A percentile compares a stretch with the other conserved stretches of the same genome.
phyloP scores from a whole-genome alignment of 2,797 vertebrate species.

The Momotus momota region DNA sequence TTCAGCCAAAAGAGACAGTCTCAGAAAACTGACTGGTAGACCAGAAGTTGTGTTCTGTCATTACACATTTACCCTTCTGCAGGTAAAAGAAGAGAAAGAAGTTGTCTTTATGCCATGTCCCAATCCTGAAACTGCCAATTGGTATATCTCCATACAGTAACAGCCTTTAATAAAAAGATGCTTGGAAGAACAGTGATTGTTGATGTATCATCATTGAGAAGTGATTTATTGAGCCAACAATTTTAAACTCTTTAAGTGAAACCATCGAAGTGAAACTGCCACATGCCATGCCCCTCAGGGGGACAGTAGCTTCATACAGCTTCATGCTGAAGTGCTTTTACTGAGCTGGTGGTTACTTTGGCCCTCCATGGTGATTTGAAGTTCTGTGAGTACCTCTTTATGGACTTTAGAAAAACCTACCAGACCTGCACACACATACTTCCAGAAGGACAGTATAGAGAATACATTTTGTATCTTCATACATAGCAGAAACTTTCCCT shows the following conservation, averaged over 20 bases:
- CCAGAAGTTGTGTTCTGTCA: not conserved
- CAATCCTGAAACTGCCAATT: not conserved
- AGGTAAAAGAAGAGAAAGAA: not conserved
- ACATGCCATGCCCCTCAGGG: not conserved
- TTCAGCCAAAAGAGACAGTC: not conserved
- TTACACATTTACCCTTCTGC: not conserved
- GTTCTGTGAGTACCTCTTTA: not conserved
- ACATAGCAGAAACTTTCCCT: not conserved
- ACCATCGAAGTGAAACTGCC: not conserved
- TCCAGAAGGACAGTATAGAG: not conserved
- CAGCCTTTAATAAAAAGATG: not conserved
- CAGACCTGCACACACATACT: not conserved
- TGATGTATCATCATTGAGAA: not conserved
- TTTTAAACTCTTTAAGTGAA: not conserved
- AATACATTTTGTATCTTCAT: not conserved
- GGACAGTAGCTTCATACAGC: not conserved
- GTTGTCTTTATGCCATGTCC: not conserved
- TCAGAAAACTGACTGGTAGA: not conserved
- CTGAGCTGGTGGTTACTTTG: not conserved
- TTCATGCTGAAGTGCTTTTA: not conserved
- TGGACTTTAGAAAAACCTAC: not conserved
- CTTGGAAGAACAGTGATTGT: not conserved
- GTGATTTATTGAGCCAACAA: not conserved
- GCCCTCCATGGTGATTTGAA: not conserved
- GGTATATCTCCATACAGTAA: not conserved